A percentile compares a stretch with the other conserved stretches of the same genome.
Conservation (phyloP, 2,113 vertebrate species). For the Zosterops hypoxanthus region DNA sequence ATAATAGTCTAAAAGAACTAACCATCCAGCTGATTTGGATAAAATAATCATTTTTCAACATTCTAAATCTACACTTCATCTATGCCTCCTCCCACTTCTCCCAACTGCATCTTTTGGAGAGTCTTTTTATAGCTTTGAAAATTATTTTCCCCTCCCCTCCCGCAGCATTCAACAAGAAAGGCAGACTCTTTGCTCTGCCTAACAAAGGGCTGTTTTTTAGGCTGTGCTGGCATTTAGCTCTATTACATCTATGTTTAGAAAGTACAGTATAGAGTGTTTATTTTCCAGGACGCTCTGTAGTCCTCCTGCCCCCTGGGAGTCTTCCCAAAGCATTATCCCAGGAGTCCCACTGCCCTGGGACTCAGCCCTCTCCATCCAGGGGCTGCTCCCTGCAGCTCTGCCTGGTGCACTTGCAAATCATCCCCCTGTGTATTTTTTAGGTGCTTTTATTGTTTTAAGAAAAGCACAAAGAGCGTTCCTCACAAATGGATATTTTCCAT, state of each 20-base stretch:
- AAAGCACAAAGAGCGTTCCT: not conserved
- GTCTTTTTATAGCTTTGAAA: slow-evolving; percentile 43
- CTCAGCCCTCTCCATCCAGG: fast-evolving
- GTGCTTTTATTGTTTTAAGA: not conserved
- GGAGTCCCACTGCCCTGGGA: not conserved
- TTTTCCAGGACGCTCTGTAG: not conserved
- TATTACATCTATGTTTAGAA: not conserved
- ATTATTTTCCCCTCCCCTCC: not conserved
- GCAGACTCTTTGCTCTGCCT: not conserved
- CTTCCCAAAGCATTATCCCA: not conserved
- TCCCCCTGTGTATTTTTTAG: not conserved
- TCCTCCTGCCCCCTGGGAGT: not conserved
- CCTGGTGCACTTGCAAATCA: not conserved
- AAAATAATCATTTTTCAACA: slow-evolving; percentile 70
- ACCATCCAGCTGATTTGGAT: slow-evolving; percentile 62
- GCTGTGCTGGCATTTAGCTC: not conserved
- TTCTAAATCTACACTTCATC: slow-evolving; percentile 50
- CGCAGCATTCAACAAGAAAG: not conserved
- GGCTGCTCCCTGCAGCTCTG: not conserved
- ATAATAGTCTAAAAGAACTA: slow-evolving; percentile 61
- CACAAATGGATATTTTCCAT: not conserved
- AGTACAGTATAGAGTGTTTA: not conserved
- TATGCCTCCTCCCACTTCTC: slow-evolving; percentile 11
- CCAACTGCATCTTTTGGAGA: slow-evolving; percentile 8
- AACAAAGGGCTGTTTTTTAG: not conserved